Conservation (phyloP, 2,888 invertebrate genomes). For the Nephrotoma appendiculata region DNA sequence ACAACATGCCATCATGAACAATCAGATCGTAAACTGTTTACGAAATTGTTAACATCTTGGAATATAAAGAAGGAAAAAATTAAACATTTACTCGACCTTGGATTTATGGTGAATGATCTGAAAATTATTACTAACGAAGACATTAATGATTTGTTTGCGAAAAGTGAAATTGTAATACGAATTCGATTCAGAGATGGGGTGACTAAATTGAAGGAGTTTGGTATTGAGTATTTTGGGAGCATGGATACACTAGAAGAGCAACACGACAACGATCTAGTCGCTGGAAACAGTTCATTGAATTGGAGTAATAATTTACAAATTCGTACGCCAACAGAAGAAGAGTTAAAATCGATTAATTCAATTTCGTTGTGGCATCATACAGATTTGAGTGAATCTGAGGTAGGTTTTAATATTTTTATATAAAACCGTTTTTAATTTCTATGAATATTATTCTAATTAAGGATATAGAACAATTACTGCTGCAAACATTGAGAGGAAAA, state of each 20-base stretch:
- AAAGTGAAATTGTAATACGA: not conserved
- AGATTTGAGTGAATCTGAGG: not conserved
- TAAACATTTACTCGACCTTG: not conserved
- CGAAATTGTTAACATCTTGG: not conserved
- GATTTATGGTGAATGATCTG: not conserved
- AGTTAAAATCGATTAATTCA: not conserved
- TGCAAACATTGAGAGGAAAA: not conserved
- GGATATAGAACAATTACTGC: not conserved
- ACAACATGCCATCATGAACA: not conserved
- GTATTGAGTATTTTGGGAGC: not conserved
- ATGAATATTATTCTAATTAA: not conserved
- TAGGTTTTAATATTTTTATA: not conserved
- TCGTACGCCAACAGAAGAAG: not conserved
- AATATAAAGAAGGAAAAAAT: not conserved
- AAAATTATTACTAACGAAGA: not conserved
- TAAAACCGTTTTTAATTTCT: not conserved
- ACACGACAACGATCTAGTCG: not conserved
- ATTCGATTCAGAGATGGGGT: not conserved
- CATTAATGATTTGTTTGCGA: not conserved
- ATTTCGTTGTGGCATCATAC: not conserved
- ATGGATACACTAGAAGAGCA: not conserved
- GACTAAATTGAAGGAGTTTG: not conserved
- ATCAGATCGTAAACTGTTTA: not conserved
- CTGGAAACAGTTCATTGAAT: not conserved
- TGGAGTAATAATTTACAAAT: not conserved